A percentile compares a stretch with the other conserved stretches of the same genome.
These are phyloP conservation scores for Esperia sulphurella DNA, from an alignment of 2,888 invertebrate genomes.

Conservation along the genomic window DNA sequence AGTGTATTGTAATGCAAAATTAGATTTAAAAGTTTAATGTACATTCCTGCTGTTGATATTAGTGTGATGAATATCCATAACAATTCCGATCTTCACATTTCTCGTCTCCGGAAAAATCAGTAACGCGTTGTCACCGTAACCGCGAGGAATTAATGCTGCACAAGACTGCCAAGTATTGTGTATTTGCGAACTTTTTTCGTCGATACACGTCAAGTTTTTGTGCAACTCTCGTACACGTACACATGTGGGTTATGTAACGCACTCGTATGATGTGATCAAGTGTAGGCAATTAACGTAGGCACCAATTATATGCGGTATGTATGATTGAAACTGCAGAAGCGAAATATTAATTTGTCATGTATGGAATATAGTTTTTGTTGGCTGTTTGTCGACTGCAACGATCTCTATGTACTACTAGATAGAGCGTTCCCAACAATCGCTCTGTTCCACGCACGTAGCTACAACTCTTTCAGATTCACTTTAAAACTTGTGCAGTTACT, in stretches of 20 bases:
- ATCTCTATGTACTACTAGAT: too few relatives aligned
- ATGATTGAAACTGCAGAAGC: constrained; percentile 9
- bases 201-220: constrained; percentile 57
- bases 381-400: too few relatives aligned
- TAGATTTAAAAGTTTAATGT: too few relatives aligned
- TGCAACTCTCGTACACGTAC: constrained; percentile 7
- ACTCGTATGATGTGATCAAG: constrained; percentile 43
- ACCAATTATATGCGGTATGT: constrained; percentile 6
- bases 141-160: constrained; percentile 70
- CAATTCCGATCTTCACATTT: not conserved
- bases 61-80: too few relatives aligned
- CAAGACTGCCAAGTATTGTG: constrained; percentile 68
- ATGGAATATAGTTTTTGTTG: not conserved
- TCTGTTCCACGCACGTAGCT: too few relatives aligned
- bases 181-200: constrained; percentile 59
- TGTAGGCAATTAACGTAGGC: constrained; percentile 39
- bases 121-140: constrained; percentile 30
- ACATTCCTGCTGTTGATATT: too few relatives aligned
- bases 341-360: constrained; percentile 8
- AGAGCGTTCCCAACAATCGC: too few relatives aligned
- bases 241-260: constrained; percentile 50
- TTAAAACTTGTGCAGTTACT: too few relatives aligned
- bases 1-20: too few relatives aligned
- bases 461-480: too few relatives aligned
- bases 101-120: not conserved